phyloP scores from a whole-genome alignment of 2,113 vertebrate genomes.

The Callipepla squamata region DNA sequence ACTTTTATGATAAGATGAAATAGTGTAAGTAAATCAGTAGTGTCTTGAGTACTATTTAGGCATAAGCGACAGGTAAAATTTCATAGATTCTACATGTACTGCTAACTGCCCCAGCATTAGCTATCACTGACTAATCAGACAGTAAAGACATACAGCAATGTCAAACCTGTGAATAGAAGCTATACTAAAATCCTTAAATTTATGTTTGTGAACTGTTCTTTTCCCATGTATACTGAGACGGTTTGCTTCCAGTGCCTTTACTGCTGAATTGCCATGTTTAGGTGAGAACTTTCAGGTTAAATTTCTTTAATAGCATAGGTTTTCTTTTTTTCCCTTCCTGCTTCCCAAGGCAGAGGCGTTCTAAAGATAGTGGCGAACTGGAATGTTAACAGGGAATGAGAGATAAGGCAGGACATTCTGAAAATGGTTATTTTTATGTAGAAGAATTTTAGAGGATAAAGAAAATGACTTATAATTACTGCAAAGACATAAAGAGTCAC shows the following conservation, averaged over 20 bases:
- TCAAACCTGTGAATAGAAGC: neutral
- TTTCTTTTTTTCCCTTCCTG: neutral
- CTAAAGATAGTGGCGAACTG: neutral
- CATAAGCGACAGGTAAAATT: neutral
- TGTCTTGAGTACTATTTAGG: neutral
- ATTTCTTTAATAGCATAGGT: neutral
- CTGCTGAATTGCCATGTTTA: neutral
- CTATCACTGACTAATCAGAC: neutral
- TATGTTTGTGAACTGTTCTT: neutral
- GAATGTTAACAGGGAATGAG: neutral
- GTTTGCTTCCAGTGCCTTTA: neutral
- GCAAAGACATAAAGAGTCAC: neutral
- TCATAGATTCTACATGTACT: neutral
- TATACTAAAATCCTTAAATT: neutral
- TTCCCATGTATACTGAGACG: neutral
- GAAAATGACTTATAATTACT: neutral
- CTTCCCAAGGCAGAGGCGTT: neutral
- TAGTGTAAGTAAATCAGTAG: neutral
- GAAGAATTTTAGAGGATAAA: neutral
- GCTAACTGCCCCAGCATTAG: neutral
- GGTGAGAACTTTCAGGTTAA: neutral
- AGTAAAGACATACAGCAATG: neutral
- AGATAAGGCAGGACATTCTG: neutral
- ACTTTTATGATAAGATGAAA: neutral
- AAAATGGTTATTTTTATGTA: neutral